Evolutionary conservation across 2,113 vertebrate species (phyloP), one percentile per base, ranked within the genome.

Genomic region (Aegotheles bennettii): DNA sequence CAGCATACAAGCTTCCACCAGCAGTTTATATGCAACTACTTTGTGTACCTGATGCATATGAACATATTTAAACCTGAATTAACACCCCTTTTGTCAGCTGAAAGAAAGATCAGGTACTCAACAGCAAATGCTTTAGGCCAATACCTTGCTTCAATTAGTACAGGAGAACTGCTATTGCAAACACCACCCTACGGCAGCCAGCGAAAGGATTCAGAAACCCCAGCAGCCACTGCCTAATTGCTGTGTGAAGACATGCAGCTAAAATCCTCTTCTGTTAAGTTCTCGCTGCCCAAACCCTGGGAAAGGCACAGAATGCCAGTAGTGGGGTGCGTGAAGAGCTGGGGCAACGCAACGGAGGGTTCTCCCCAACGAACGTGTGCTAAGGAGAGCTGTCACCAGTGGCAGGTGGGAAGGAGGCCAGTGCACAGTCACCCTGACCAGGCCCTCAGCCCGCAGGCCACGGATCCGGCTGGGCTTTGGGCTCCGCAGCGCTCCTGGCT

Each of bases 51-150:
- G 23, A 51, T 67, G 20, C 8, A 47, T 12, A 43, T 36, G 36
- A 89, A 74, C 3, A 38, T 84, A 81, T 81, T 73, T 81, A 77
- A 89, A 92, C n/a, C 47, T 51, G 35, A 86, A 70, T 74, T 81
- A 74, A 81, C 29, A 38, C 20, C 51, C 16, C 36, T 48, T 56
- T 57, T 42, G 42, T 69, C 42, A 54, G 57, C 50, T 73, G 61
- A 25, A 59, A 76, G 19, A 84, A 35, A 36, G n/a, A 69, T 36
- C 73, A 75, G 11, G 43, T 2, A 11, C 28, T 57, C 42, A 69
- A 63, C 20, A 85, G 51, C 42, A 77, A 92, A 38, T 2, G 33
- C 63, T 84, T 67, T 31, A 90, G 71, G 94, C 43, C 47, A 86
- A 45, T 16, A 70, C 50, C 11, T 9, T 38, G 8, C 18, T 86